Percentiles rank a stretch among this genome's conserved stretches.
These are phyloP conservation scores for Gadopsis marmoratus DNA, from an alignment of 2,797 vertebrate species.

Conservation along the genomic window DNA sequence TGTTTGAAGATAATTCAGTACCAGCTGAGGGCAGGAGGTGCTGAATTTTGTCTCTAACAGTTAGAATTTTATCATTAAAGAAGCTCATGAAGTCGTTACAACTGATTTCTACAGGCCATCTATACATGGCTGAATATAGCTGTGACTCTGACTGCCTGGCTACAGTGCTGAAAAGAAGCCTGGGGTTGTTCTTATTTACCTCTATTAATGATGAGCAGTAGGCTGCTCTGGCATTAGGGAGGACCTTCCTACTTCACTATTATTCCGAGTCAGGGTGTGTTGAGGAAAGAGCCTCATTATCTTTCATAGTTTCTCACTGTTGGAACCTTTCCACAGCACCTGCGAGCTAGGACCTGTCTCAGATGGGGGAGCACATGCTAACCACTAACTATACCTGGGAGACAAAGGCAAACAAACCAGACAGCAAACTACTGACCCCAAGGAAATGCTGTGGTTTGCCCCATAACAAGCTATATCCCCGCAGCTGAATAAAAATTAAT, in stretches of 20 bases:
- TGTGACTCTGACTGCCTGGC: no score
- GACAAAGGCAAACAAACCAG: slow-evolving; percentile 73
- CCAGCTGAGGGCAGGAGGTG: no score
- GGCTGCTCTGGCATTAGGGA: no score
- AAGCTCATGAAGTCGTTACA: no score
- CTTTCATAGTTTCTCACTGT: slow-evolving; percentile 29
- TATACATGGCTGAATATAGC: no score
- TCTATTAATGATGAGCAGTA: no score
- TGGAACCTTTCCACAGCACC: slow-evolving; percentile 58
- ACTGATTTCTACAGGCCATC: no score
- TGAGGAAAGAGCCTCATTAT: slow-evolving; percentile 53
- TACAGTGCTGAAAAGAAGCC: no score
- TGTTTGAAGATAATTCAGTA: no score
- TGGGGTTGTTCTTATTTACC: no score
- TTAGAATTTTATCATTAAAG: no score
- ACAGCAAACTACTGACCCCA: slow-evolving; percentile 74
- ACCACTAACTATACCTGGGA: slow-evolving; percentile 80
- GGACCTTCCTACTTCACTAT: not conserved
- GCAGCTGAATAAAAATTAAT: slow-evolving; percentile 75
- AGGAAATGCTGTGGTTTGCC: slow-evolving; percentile 73
- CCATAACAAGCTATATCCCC: slow-evolving; percentile 73
- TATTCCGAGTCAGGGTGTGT: slow-evolving; percentile 30
- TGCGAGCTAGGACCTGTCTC: slow-evolving; percentile 75
- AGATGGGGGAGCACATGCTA: slow-evolving; percentile 56
- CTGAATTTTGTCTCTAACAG: no score